Evolutionary conservation across 2,888 invertebrate genomes (phyloP), one percentile per base, ranked within the genome.

Genomic region (Macaria notata): DNA sequence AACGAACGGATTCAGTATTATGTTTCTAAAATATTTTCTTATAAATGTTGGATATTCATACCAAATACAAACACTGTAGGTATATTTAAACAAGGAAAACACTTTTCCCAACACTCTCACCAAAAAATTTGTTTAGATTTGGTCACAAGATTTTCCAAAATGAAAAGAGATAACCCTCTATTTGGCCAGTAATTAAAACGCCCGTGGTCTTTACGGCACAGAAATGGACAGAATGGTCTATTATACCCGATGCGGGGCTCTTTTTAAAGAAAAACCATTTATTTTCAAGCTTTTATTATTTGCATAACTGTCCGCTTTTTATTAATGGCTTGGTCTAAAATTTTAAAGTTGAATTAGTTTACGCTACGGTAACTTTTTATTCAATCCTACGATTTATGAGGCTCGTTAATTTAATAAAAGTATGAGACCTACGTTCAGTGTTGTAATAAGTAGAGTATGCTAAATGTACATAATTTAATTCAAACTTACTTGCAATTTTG

Each of bases 141-240:
- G 50, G 45, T 54, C 54, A 54, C 49, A 63, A 63, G 33, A 3
- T 36, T 36, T 36, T 36, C 4, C 4, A 36, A 36, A 36, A 36
- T 41, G 65, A 68, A 70, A 68, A 41, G 31, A 58, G 68, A 63
- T 66, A 57, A 54, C 65, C 70, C 66, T 68, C 70, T 73, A 69
- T 79, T 79, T 74, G 70, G 69, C 61, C 54, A 59, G 76, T 76
- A 81, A 81, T 83, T 81, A 81, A 79, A 78, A 71, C 67, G 64
- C 64, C 70, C 73, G 73, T 66, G 66, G 73, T 71, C 68, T 76
- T 78, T 76, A 76, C 64, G 68, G 66, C 69, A 59, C 61, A 56
- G 57, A 61, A 62, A 62, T 64, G 59, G 60, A 59, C 63, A 70
- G 64, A 76, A 72, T 68, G 62, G 67, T 64, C 68, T 69, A 73